Conservation (phyloP, 2,797 vertebrate species). For the Dryobates pubescens region DNA sequence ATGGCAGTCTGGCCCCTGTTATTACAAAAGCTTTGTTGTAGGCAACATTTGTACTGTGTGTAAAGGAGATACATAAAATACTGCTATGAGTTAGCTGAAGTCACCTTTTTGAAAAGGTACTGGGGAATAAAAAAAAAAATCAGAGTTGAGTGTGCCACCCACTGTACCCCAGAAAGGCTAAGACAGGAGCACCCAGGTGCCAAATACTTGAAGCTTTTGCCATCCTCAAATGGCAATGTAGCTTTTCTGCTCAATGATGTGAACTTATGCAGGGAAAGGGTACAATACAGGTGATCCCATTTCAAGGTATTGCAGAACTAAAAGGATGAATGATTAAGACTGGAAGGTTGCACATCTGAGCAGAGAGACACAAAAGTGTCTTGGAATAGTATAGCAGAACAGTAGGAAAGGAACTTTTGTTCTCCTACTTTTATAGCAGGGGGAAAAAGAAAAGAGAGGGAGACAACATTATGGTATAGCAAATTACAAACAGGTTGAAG, state of each 20-base stretch:
- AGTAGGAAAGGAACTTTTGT: neutral
- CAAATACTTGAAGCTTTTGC: neutral
- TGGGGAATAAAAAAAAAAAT: neutral
- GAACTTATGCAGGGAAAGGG: neutral
- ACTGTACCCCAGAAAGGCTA: too few relatives aligned
- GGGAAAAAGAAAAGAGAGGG: neutral
- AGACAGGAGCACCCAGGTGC: neutral
- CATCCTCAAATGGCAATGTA: neutral
- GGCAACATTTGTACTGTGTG: neutral
- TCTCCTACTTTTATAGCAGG: neutral
- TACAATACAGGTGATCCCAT: fast-evolving
- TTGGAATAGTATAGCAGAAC: neutral
- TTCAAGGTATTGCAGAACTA: neutral
- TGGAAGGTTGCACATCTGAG: neutral
- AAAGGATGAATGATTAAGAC: neutral
- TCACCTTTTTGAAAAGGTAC: neutral
- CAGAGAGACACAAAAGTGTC: fast-evolving
- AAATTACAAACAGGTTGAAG: neutral
- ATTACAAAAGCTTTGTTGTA: neutral
- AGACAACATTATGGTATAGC: neutral
- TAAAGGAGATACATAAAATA: neutral
- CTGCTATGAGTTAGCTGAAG: fast-evolving
- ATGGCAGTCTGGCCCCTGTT: neutral
- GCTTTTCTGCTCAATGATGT: neutral
- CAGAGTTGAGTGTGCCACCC: neutral